Conservation (phyloP, 2,113 vertebrate genomes). For the Eptesicus fuscus region DNA sequence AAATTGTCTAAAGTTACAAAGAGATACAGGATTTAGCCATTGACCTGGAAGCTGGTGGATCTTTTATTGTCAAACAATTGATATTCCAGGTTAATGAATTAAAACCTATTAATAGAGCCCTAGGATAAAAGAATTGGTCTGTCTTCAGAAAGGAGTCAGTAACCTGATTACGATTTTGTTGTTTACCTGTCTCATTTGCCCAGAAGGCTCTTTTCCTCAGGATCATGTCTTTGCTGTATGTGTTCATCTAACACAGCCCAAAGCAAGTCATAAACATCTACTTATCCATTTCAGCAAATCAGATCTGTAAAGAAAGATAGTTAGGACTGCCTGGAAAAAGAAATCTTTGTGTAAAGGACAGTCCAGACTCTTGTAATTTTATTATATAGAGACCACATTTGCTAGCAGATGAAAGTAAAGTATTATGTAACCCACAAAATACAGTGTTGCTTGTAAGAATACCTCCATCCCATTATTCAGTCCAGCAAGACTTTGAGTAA, state of each 20-base stretch:
- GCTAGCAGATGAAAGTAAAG: neutral
- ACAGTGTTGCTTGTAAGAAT: neutral
- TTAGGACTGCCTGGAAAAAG: neutral
- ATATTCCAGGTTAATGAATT: neutral
- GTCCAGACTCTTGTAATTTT: constrained; percentile 1
- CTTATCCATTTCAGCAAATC: neutral
- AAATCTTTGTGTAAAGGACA: neutral
- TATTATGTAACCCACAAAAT: neutral
- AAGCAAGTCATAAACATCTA: neutral
- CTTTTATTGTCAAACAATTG: constrained; percentile 3
- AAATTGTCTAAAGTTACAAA: neutral
- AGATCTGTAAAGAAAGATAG: neutral
- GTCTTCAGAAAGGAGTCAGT: neutral
- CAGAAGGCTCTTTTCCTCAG: neutral
- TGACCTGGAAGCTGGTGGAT: neutral
- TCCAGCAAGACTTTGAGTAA: constrained; percentile 26
- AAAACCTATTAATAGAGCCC: neutral
- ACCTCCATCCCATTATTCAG: neutral
- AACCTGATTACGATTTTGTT: neutral
- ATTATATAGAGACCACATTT: neutral
- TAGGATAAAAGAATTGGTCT: neutral
- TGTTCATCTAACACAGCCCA: neutral
- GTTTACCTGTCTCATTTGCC: neutral
- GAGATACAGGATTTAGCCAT: neutral
- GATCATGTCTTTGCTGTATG: neutral